Conservation (phyloP, 2,113 vertebrate genomes). For the Thermophis baileyi region DNA sequence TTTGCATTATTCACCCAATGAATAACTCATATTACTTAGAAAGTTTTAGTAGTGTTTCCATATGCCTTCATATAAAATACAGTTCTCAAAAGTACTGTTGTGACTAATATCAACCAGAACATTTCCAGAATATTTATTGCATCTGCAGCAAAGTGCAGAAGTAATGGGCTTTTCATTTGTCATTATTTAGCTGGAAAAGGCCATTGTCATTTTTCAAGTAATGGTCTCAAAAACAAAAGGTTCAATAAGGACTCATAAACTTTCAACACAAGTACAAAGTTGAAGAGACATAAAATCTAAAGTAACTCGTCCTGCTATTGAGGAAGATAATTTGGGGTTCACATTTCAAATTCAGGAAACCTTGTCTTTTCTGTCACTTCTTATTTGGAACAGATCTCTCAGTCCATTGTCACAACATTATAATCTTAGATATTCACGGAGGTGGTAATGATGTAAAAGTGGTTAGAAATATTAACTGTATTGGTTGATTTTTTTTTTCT, state of each 20-base stretch:
- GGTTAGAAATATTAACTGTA: not conserved
- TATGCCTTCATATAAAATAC: not conserved
- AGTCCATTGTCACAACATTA: not conserved
- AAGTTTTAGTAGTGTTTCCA: not conserved
- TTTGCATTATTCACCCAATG: not conserved
- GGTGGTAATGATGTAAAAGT: too few relatives aligned
- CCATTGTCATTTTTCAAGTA: not conserved
- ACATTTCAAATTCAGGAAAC: not conserved
- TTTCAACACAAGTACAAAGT: not conserved
- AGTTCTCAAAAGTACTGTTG: not conserved
- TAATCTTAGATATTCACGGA: not conserved
- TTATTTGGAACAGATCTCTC: not conserved
- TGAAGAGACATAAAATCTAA: not conserved
- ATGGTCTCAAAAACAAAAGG: not conserved
- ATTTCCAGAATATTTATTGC: not conserved
- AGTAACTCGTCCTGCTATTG: not conserved
- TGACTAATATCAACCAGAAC: not conserved
- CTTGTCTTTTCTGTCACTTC: not conserved
- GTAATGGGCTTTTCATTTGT: not conserved
- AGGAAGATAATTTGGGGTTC: not conserved
- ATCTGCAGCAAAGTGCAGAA: not conserved
- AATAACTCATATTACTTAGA: not conserved
- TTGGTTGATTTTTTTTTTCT: not conserved
- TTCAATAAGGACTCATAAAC: not conserved
- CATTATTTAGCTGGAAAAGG: not conserved